Evolutionary conservation across 2,113 vertebrate genomes (phyloP), one percentile per base, ranked within the genome.

Genomic region (Pithys albifrons): DNA sequence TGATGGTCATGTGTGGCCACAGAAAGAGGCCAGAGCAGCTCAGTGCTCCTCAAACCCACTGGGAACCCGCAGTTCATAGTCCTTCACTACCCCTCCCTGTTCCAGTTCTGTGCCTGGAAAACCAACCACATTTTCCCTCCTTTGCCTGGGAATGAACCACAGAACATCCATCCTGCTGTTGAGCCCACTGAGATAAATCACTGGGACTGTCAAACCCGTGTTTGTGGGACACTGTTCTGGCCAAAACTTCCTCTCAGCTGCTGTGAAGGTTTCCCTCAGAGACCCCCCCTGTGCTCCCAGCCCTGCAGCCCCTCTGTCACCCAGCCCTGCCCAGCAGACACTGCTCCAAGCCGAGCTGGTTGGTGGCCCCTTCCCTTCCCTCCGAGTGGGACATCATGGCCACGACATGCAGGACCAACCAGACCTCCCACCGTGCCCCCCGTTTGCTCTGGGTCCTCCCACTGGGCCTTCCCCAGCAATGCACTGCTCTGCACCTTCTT

Each of bases 401-500:
- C 76, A 81, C 84, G 77, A 82, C 39, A 84, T 41, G 7, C 16
- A 20, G 65, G 58, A 70, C 81, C 71, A 13, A 81, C n/a, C 35
- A 92, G 96, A 83, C 91, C 97, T 96, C 96, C 95, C 93, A 93
- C 93, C 89, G 89, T 18, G 82, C 77, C 52, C 29, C n/a, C 43
- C 24, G 25, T 52, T 52, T 52, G 51, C 51, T 52, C 51, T 5
- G 1, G 52, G 76, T 93, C 81, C 88, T 72, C 64, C 92, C 76
- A 5, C 77, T 61, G 89, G 83, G 46, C 81, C 70, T 35, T 75
- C 80, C 85, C 61, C 92, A 65, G 83, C n/a, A 78, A 22, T 8
- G 59, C 19, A 88, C 54, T 97, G 96, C 92, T 97, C 96, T 88
- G 55, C 33, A 14, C 33, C 15, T 80, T 74, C 33, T 27, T 93